Evolutionary conservation across 2,797 vertebrate genomes (phyloP).

Genomic region (Harpagifer antarcticus): DNA sequence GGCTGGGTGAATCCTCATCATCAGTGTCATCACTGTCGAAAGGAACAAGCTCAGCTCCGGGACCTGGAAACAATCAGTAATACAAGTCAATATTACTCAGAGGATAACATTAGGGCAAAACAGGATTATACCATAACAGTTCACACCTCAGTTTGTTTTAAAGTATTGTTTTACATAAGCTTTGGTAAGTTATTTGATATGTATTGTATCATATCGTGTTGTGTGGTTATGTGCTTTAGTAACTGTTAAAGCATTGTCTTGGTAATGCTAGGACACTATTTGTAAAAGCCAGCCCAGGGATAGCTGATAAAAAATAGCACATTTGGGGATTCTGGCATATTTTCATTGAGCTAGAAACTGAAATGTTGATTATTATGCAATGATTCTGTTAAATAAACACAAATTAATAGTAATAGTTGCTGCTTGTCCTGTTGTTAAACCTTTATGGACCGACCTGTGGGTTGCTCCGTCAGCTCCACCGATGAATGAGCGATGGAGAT

Average conservation of each 20-base stretch:
- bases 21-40: constrained; percentile 97
- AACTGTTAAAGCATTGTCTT: no score
- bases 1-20: constrained; percentile 96
- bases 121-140: not conserved
- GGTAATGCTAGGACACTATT: no score
- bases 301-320: no score
- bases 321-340: no score
- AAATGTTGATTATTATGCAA: no score
- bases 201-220: no score
- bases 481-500: constrained; percentile 96
- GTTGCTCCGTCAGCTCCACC: constrained; percentile 88
- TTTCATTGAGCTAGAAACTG: no score
- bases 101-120: not conserved
- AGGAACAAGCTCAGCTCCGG: constrained; percentile 90
- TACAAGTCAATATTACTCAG: not conserved
- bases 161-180: no score
- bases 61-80: constrained; percentile 48
- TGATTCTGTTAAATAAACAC: no score
- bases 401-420: not conserved
- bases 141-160: not conserved
- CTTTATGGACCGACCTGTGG: constrained; percentile 68
- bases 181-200: no score
- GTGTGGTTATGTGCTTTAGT: no score
- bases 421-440: not conserved
- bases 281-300: no score